Conservation (phyloP, 1,140 invertebrate species). For the Leptinotarsa defecta region DNA sequence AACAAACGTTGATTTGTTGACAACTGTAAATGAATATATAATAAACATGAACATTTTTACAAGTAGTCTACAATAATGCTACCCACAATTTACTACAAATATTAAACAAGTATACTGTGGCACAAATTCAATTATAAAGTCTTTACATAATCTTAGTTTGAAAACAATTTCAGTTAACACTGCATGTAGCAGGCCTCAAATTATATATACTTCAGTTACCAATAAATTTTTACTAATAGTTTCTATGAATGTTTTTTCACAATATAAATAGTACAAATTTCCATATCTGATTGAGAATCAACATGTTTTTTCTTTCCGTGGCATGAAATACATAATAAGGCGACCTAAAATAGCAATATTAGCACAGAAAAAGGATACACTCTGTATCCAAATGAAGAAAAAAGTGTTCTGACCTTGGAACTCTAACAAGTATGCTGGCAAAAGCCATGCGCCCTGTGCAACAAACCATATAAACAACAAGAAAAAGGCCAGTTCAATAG, state of each 20-base stretch:
- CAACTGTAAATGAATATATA: no score
- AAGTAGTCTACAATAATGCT: no score
- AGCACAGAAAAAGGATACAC: constrained; percentile 76
- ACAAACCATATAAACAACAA: constrained; percentile 72
- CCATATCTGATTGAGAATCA: background rate
- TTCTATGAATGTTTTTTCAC: background rate
- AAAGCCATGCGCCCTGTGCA: constrained; percentile 85
- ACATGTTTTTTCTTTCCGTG: constrained; percentile 4
- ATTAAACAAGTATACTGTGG: no score
- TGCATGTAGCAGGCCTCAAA: no score
- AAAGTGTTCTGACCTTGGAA: constrained; percentile 86
- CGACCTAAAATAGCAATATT: constrained; percentile 76
- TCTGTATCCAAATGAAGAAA: constrained; percentile 76
- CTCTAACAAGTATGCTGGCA: constrained; percentile 88
- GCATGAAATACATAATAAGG: constrained; percentile 61
- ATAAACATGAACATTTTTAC: no score
- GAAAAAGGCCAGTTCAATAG: constrained; percentile 57
- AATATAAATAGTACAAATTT: constrained; percentile 9
- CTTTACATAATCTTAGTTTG: no score
- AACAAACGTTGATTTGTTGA: no score
- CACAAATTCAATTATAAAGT: no score
- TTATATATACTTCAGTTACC: no score
- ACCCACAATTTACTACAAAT: no score
- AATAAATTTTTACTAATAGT: no score
- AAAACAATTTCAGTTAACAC: no score